These are phyloP conservation scores for Hemaris fuciformis DNA, from an alignment of 2,888 invertebrate species.

Conservation along the genomic window DNA sequence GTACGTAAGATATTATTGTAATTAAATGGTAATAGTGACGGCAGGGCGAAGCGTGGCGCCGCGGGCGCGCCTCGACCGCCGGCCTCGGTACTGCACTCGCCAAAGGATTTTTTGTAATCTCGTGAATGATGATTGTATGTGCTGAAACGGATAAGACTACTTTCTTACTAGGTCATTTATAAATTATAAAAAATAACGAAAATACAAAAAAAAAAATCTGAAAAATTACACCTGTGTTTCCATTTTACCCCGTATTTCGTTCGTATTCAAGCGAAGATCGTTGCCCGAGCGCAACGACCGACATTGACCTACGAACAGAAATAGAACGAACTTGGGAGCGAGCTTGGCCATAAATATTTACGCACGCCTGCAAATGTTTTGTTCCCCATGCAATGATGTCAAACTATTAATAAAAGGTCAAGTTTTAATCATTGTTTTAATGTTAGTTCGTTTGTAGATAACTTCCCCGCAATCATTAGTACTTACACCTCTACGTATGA, in stretches of 20 bases:
- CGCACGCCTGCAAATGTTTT: slow-evolving; percentile 7
- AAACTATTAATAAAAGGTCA: slow-evolving; percentile 4
- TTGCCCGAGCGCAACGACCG: slow-evolving; percentile 46
- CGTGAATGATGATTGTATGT: slow-evolving; percentile 82
- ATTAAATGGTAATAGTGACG: slow-evolving; percentile 79
- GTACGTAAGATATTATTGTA: slow-evolving; percentile 83
- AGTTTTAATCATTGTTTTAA: slow-evolving; percentile 7
- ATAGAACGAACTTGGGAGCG: slow-evolving; percentile 42
- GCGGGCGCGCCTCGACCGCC: slow-evolving; percentile 73
- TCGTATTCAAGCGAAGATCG: not conserved
- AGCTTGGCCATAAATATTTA: slow-evolving; percentile 34
- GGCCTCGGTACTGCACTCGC: slow-evolving; percentile 81
- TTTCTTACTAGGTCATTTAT: slow-evolving; percentile 83
- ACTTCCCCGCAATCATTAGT: not conserved
- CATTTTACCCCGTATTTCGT: slow-evolving; percentile 31
- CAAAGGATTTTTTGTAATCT: slow-evolving; percentile 83
- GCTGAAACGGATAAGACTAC: slow-evolving; percentile 83
- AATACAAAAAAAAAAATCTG: slow-evolving; percentile 76
- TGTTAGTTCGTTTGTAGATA: not conserved
- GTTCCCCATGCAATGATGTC: slow-evolving; percentile 5
- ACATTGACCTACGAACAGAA: slow-evolving; percentile 66
- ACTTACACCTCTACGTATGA: not conserved
- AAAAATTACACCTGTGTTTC: slow-evolving; percentile 67
- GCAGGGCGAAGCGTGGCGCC: slow-evolving; percentile 75
- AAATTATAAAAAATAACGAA: slow-evolving; percentile 81